phyloP scores from a whole-genome alignment of 2,113 vertebrate genomes.

The Heloderma charlesbogerti region DNA sequence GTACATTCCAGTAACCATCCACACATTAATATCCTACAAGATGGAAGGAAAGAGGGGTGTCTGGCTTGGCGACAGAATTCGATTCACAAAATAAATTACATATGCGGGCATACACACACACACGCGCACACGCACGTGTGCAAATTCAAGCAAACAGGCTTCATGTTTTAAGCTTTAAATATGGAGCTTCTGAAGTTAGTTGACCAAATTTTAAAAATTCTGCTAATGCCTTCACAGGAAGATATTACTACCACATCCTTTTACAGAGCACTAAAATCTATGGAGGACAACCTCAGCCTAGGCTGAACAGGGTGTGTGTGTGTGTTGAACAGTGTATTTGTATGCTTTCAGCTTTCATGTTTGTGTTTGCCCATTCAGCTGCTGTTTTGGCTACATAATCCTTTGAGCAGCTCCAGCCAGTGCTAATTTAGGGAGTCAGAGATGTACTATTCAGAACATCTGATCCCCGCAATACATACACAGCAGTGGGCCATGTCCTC shows the following conservation, averaged over 20 bases:
- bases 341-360: neutral
- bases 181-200: neutral
- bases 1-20: neutral
- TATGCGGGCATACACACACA: neutral
- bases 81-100: neutral
- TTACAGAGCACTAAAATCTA: neutral
- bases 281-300: neutral
- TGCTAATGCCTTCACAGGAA: neutral
- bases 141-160: no score
- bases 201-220: neutral
- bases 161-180: neutral
- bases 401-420: neutral
- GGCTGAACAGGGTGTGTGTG: neutral
- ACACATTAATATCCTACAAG: neutral
- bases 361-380: neutral
- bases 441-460: neutral
- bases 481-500: slow-evolving; percentile 2
- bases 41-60: neutral
- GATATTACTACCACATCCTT: no score
- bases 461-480: neutral
- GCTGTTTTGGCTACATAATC: neutral
- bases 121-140: no score
- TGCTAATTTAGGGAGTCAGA: neutral
- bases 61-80: no score
- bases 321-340: fast-evolving